Base-by-base conservation (phyloP, 2,797 vertebrate genomes). In the Chiroxiphia lanceolata region DNA sequence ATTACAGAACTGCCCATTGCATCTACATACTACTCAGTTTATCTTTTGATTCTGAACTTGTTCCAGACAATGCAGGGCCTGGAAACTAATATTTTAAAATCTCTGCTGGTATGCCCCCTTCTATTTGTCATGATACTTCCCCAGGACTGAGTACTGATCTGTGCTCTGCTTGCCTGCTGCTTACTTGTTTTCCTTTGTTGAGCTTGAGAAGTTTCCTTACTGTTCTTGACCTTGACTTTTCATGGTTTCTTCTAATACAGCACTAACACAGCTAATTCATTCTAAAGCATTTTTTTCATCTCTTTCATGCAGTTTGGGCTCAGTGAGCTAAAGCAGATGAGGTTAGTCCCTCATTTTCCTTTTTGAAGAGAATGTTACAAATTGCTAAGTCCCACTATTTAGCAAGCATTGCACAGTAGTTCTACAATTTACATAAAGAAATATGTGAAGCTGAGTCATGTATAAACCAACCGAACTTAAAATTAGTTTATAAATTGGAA, bases 1-100 rank as follows among this genome's bases (percentile, higher is more conserved):
- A 13, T 34, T 51, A 23, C 38, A 79, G 45, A 79, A 40, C 4
- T 56, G 10, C 31, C 27, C 0, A 0, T 1, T 68, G 6, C 31
- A 40, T 47, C 15, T 47, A 15, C 11, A 0, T 4, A 33, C 14
- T 44, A 21, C 11, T 42, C 19, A 22, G 13, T 44, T 71, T 22
- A 23, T 50, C 45, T 48, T 95, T 34, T 51, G 40, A 56, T 59
- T 22, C 63, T 34, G 18, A 72, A 31, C 10, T 17, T 76, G 7
- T 29, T 53, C 36, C 31, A 56, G 20, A 48, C 27, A 19, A 11
- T 6, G 15, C 27, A 89, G 33, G 19, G 3, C 29, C 59, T 54
- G 4, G 8, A 79, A 87, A 71, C 15, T 5, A 6, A 1, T 60
- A 27, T 36, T 57, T 85, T n/a, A 51, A 89, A 63, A 48, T 10